A percentile compares a stretch with the other conserved stretches of the same genome.
Conservation (phyloP, 2,888 invertebrate species). For the Lottia scabra region DNA sequence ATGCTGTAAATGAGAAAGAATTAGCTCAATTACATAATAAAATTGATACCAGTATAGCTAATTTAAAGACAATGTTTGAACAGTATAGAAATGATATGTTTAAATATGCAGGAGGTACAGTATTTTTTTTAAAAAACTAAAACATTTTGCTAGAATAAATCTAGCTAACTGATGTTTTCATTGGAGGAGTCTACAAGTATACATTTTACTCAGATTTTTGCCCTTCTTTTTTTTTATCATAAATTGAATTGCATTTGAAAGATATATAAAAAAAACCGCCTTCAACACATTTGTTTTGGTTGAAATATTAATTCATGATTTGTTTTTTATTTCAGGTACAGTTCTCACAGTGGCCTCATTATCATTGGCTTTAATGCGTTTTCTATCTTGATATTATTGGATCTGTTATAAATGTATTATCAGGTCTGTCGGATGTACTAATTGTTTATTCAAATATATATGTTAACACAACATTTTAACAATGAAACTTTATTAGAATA, state of each 20-base stretch:
- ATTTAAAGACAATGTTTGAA: constrained; percentile 64
- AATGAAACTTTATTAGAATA: too few relatives aligned
- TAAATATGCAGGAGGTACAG: constrained; percentile 63
- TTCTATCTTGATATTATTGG: constrained; percentile 29
- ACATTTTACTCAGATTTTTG: too few relatives aligned
- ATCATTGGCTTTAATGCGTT: constrained; percentile 48
- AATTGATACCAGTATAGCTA: constrained; percentile 66
- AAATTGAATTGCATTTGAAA: too few relatives aligned
- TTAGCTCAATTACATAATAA: constrained; percentile 60
- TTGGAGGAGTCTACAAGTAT: too few relatives aligned
- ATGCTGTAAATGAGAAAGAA: constrained; percentile 58
- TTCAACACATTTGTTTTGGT: background rate
- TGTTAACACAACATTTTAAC: too few relatives aligned
- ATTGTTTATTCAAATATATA: too few relatives aligned
- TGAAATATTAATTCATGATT: background rate
- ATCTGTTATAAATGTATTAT: too few relatives aligned
- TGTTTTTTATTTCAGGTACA: constrained; percentile 38
- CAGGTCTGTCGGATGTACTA: too few relatives aligned
- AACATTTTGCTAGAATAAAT: too few relatives aligned
- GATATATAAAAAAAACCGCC: too few relatives aligned
- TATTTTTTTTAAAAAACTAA: background rate
- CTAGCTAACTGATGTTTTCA: too few relatives aligned
- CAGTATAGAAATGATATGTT: constrained; percentile 65
- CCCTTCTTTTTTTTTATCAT: too few relatives aligned
- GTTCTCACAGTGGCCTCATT: constrained; percentile 47